A percentile compares a stretch with the other conserved stretches of the same genome.
Evolutionary conservation across 2,888 invertebrate species (phyloP).

Genomic region (Philereme transversata): DNA sequence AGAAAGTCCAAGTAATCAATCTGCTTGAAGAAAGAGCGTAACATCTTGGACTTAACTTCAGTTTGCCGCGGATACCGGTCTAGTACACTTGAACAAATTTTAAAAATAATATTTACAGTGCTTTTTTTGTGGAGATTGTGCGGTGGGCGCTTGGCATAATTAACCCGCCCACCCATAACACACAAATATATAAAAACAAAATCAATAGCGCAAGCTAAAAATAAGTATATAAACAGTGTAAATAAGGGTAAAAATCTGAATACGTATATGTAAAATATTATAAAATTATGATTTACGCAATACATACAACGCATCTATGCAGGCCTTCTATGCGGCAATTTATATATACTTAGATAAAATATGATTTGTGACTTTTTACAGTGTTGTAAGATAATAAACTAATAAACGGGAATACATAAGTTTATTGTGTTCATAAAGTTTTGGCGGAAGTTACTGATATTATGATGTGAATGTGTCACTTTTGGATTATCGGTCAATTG

Average conservation of each 20-base stretch:
- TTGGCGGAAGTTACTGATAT: constrained; percentile 16
- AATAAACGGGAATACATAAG: constrained; percentile 3
- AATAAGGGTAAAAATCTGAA: too few species aligned
- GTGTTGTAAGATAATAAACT: constrained; percentile 24
- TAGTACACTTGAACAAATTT: constrained; percentile 8
- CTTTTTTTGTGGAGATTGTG: not conserved
- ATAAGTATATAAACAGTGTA: too few species aligned
- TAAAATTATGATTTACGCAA: too few species aligned
- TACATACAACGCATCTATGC: too few species aligned
- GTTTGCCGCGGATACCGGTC: constrained; percentile 41
- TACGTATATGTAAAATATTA: too few species aligned
- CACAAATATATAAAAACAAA: not conserved
- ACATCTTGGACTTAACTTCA: constrained; percentile 40
- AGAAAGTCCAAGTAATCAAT: constrained; percentile 65
- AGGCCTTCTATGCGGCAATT: too few species aligned
- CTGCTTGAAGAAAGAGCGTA: constrained; percentile 55
- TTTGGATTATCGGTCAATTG: constrained; percentile 17
- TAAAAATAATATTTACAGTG: not conserved
- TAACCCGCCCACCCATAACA: constrained; percentile 1
- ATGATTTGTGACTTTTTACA: constrained; percentile 4
- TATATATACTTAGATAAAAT: constrained; percentile 7
- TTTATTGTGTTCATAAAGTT: constrained; percentile 20
- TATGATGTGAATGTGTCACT: constrained; percentile 14
- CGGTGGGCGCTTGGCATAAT: constrained; percentile 2
- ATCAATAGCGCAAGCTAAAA: too few species aligned